Evolutionary conservation across 2,888 invertebrate species (phyloP), one percentile per base, ranked within the genome.

Genomic region (Eupithecia insigniata): DNA sequence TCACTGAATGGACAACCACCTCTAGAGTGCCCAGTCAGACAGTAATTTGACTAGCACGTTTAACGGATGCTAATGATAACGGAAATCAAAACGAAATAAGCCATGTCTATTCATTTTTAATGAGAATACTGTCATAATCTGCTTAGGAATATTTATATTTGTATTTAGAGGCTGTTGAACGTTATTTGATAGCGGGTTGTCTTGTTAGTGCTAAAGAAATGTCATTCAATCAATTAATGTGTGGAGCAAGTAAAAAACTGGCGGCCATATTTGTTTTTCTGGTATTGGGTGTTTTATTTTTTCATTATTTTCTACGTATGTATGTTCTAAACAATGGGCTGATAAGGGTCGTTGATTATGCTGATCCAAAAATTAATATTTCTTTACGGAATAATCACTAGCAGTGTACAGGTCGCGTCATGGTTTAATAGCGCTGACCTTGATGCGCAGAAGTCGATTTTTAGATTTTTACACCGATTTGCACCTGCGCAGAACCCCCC

Each of bases 161-260:
- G 71, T 74, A 46, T n/a, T n/a, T 72, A n/a, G 28, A 71, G 66
- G 43, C 70, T 71, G 81, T 82, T 88, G 86, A 92, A 80, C 82
- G 90, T 84, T 84, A 90, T 90, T 90, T 90, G 88, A 92, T 91
- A 89, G 84, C 79, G 69, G 75, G 70, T 71, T 65, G 67, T 69
- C 85, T 87, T 85, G 88, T 89, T 88, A 88, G 83, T 83, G 83
- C 83, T 84, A 82, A 67, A 84, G 75, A 81, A 79, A 80, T 78
- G 79, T 80, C 79, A 84, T 88, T 88, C 86, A 89, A 85, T 83
- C 83, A 86, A 87, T 89, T 88, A 87, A 83, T 81, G 75, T 28
- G 64, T 39, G 64, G 62, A 14, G 22, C 62, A 62, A 62, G 62
- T 61, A n/a, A 26, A 32, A 22, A 62, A n/a, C 62, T 62, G n/a